Evolutionary conservation across 2,888 invertebrate species (phyloP).

Genomic region (Plebejus melissa): DNA sequence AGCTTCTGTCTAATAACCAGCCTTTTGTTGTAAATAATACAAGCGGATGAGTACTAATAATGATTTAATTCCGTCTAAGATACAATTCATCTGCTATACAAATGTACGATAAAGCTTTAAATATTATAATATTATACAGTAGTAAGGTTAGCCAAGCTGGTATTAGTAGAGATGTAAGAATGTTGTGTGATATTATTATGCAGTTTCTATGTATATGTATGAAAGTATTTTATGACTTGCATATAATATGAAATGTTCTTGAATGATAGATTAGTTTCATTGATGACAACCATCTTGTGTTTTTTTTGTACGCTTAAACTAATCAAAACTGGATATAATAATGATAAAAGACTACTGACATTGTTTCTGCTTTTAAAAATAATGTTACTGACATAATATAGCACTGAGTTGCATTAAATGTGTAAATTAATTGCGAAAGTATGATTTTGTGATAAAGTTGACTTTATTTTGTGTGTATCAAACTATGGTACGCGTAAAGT

Average conservation of each 20-base stretch:
- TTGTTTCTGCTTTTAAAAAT: not conserved
- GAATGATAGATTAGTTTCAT: conserved; percentile 42
- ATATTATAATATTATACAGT: conserved; percentile 41
- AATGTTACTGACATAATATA: not conserved
- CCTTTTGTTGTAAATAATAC: not conserved
- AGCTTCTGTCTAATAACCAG: not conserved
- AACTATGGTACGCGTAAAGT: too few species aligned
- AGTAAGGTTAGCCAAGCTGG: conserved; percentile 51
- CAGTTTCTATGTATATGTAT: conserved; percentile 57
- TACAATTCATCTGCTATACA: not conserved
- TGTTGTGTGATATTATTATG: conserved; percentile 54
- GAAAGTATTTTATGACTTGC: conserved; percentile 43
- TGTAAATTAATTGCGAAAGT: not conserved
- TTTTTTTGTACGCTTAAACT: not conserved
- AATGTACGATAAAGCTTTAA: conserved; percentile 23
- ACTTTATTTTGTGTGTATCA: too few species aligned
- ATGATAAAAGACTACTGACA: not conserved
- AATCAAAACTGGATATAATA: not conserved
- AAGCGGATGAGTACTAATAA: not conserved
- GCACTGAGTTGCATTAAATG: not conserved
- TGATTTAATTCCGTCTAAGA: not conserved
- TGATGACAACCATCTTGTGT: conserved; percentile 38
- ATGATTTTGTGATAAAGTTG: not conserved
- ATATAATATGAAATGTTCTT: conserved; percentile 49
- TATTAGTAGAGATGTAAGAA: conserved; percentile 57